Evolutionary conservation across 1,140 invertebrate genomes (phyloP).

Genomic region (Arion vulgaris): DNA sequence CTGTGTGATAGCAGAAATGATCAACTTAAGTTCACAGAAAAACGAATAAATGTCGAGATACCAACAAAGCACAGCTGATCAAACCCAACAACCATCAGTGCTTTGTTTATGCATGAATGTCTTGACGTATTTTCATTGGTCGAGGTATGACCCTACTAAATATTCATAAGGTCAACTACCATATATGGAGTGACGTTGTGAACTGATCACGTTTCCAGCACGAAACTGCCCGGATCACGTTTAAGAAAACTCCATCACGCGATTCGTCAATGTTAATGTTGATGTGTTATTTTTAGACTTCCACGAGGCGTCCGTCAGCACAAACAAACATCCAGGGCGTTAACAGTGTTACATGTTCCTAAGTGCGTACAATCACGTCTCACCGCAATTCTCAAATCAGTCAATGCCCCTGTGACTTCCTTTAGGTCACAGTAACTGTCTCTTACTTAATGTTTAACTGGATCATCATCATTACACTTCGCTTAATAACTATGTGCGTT

Average conservation of each 20-base stretch:
- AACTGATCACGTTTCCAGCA: conserved; percentile 46
- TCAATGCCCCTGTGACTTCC: no score
- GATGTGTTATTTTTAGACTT: conserved; percentile 25
- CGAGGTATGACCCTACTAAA: conserved; percentile 34
- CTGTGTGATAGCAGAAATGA: not conserved
- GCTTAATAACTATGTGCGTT: no score
- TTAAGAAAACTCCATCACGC: not conserved
- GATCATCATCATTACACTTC: no score
- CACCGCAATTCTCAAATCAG: no score
- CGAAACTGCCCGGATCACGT: conserved; percentile 20
- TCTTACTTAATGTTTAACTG: no score
- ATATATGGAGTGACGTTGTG: conserved; percentile 45
- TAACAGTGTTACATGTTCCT: no score
- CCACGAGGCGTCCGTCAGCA: conserved; percentile 8
- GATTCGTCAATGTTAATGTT: conserved; percentile 21
- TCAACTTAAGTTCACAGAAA: not conserved
- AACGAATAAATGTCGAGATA: not conserved
- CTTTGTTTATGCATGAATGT: conserved; percentile 51
- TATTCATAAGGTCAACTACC: conserved; percentile 43
- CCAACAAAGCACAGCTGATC: conserved; percentile 49
- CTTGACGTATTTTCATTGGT: conserved; percentile 43
- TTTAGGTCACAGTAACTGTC: no score
- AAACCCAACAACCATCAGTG: conserved; percentile 41
- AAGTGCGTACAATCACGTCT: no score
- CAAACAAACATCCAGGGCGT: not conserved